These are phyloP conservation scores for Acronicta psi DNA, from an alignment of 2,888 invertebrate species.

Conservation along the genomic window DNA sequence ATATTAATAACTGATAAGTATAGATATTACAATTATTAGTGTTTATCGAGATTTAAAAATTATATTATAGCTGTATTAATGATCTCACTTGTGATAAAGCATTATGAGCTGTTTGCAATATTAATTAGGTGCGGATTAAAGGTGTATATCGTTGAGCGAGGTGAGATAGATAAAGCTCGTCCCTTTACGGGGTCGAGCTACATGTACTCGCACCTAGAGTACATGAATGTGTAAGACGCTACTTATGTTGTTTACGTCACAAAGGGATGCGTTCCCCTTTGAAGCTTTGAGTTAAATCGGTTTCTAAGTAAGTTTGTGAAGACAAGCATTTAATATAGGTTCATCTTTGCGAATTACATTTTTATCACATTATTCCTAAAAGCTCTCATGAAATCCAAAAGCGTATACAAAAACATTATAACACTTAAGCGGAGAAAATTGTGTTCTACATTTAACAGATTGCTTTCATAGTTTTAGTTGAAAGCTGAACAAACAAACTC, in stretches of 20 bases:
- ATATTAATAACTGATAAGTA: too few relatives aligned
- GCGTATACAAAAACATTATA: constrained; percentile 12
- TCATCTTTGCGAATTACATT: too few relatives aligned
- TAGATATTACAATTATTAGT: too few relatives aligned
- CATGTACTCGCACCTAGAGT: constrained; percentile 1
- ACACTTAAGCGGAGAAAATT: constrained; percentile 16
- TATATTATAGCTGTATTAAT: too few relatives aligned
- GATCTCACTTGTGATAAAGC: not conserved
- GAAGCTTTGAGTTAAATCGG: not conserved
- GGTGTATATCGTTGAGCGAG: not conserved
- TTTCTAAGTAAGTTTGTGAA: not conserved
- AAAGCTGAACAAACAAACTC: constrained; percentile 38
- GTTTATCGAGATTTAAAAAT: too few relatives aligned
- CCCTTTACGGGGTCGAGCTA: not conserved
- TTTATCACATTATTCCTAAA: too few relatives aligned
- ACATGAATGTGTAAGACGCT: constrained; percentile 1
- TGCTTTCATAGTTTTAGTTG: constrained; percentile 38
- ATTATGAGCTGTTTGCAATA: not conserved
- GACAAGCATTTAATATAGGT: not conserved
- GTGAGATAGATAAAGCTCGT: not conserved
- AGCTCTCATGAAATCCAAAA: not conserved
- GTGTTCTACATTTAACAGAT: constrained; percentile 33
- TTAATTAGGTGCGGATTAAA: not conserved
- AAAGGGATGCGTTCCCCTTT: not conserved
- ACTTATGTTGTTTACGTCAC: not conserved